phyloP scores from a whole-genome alignment of 2,797 vertebrate species.

The Pogonophryne albipinna region DNA sequence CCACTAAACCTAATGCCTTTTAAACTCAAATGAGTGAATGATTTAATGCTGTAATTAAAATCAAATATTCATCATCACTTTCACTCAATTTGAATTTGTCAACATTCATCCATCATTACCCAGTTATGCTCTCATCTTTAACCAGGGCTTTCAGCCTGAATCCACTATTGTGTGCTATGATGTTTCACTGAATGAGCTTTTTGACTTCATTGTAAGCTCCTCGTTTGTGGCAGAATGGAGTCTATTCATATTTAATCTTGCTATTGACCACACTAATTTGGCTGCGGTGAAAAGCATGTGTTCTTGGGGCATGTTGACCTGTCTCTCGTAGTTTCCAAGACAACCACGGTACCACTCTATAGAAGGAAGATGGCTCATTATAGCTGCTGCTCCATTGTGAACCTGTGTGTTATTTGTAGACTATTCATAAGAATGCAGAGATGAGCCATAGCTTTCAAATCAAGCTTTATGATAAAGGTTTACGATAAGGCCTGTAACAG shows the following conservation, averaged over 20 bases:
- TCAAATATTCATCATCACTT: conserved; percentile 48
- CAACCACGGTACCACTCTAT: conserved; percentile 78
- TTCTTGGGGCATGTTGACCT: conserved; percentile 69
- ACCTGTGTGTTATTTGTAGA: conserved; percentile 30
- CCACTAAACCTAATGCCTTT: conserved; percentile 37
- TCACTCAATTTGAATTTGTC: conserved; percentile 45
- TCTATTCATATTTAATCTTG: conserved; percentile 40
- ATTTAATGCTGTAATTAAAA: conserved; percentile 60
- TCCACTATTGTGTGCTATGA: background rate
- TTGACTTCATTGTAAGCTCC: background rate
- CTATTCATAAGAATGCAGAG: background rate
- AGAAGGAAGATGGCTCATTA: conserved; percentile 61
- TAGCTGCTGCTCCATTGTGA: conserved; percentile 56
- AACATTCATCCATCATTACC: conserved; percentile 31
- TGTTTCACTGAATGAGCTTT: conserved; percentile 1
- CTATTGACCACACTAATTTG: conserved; percentile 53
- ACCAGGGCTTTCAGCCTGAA: conserved; percentile 13
- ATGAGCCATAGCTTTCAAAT: conserved; percentile 10
- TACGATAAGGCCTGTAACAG: background rate
- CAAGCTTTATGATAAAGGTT: background rate
- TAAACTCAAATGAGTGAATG: conserved; percentile 46
- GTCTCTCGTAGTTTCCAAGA: conserved; percentile 85
- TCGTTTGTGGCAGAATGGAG: conserved; percentile 27
- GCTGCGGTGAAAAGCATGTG: conserved; percentile 59
- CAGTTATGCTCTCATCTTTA: conserved; percentile 23